Conservation (phyloP, 1,140 invertebrate genomes). For the Oppia nitens region DNA sequence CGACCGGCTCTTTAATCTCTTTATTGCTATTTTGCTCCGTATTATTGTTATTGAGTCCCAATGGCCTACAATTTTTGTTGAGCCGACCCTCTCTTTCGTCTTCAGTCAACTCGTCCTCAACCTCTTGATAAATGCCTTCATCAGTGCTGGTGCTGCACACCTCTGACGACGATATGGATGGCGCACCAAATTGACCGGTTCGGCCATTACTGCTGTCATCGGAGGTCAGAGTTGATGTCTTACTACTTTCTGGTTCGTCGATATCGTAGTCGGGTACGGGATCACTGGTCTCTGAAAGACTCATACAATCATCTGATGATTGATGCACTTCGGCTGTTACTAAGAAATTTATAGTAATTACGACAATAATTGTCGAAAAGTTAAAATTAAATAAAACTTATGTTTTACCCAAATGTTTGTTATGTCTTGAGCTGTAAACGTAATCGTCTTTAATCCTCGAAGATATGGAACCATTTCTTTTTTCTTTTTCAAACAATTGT, state of each 20-base stretch:
- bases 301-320: conserved; percentile 18
- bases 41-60: background rate
- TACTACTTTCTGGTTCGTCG: conserved; percentile 3
- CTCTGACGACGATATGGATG: conserved; percentile 12
- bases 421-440: background rate
- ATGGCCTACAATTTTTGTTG: background rate
- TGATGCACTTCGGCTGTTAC: conserved; percentile 22
- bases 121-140: conserved; percentile 23
- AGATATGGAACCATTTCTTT: background rate
- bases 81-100: conserved; percentile 1
- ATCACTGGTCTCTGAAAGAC: conserved; percentile 19
- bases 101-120: conserved; percentile 15
- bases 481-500: conserved; percentile 44
- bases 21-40: background rate
- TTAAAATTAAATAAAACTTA: background rate
- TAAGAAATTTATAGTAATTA: conserved; percentile 5
- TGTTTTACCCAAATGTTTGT: background rate
- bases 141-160: conserved; percentile 21
- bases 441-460: background rate
- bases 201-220: background rate
- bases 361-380: background rate
- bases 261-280: conserved; percentile 20
- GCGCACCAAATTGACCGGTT: background rate
- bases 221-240: background rate
- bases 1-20: background rate